These are phyloP conservation scores for Oryzias melastigma DNA, from an alignment of 2,113 vertebrate genomes.

Conservation along the genomic window DNA sequence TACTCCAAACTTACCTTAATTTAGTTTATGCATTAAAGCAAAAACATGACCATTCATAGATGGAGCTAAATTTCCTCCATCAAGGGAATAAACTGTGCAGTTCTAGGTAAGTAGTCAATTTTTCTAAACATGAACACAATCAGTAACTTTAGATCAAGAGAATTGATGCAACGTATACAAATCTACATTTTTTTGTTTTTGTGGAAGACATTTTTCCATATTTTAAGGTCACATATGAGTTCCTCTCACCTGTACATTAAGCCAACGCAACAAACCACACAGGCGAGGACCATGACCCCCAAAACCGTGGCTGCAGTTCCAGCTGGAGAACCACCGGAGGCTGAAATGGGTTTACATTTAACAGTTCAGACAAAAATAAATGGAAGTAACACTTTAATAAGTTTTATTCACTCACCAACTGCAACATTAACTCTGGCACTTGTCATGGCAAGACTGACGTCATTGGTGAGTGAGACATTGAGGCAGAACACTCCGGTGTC, in stretches of 20 bases:
- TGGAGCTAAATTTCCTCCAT: too few species aligned
- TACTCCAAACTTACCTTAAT: too few species aligned
- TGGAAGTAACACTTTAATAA: background rate
- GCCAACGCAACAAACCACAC: slow-evolving; percentile 76
- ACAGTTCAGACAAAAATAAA: background rate
- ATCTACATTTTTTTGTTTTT: background rate
- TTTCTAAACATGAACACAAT: too few species aligned
- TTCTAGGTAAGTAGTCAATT: too few species aligned
- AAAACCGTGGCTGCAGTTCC: slow-evolving; percentile 74
- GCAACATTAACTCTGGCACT: slow-evolving; percentile 84
- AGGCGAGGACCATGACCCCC: slow-evolving; percentile 76
- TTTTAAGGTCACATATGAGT: background rate
- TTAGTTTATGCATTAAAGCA: too few species aligned
- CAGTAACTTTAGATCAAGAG: too few species aligned
- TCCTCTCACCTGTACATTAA: slow-evolving; percentile 82
- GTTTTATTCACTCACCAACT: slow-evolving; percentile 61
- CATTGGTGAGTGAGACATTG: slow-evolving; percentile 89
- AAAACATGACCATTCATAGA: too few species aligned
- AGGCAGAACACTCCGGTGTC: slow-evolving; percentile 88
- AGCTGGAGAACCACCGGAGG: slow-evolving; percentile 58
- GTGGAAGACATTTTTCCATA: background rate
- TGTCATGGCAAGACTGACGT: slow-evolving; percentile 85
- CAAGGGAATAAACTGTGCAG: too few species aligned
- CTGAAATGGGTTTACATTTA: slow-evolving; percentile 50
- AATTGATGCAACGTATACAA: background rate